Percentiles rank a stretch among this genome's conserved stretches.
These are phyloP conservation scores for Sebastes trivittatus DNA, from an alignment of 2,797 vertebrate species.

Conservation along the genomic window DNA sequence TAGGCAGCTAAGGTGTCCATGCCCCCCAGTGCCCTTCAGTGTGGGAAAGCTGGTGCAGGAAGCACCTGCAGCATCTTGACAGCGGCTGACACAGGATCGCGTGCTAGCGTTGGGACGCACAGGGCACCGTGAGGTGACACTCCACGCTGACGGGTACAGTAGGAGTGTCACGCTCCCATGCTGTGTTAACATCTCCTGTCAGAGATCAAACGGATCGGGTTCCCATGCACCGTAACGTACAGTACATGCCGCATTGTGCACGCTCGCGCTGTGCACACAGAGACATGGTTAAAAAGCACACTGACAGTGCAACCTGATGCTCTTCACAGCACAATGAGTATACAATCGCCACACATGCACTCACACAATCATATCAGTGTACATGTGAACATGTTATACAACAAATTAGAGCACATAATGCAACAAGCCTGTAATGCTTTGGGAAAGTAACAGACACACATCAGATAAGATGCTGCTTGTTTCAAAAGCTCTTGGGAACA, in stretches of 20 bases:
- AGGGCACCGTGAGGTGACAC: constrained; percentile 64
- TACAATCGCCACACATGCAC: constrained; percentile 39
- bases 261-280: constrained; percentile 10
- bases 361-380: constrained; percentile 40
- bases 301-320: constrained; percentile 34
- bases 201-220: constrained; percentile 63
- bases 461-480: constrained; percentile 17
- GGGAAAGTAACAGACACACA: constrained; percentile 8
- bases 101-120: constrained; percentile 68
- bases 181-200: constrained; percentile 47
- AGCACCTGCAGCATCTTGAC: constrained; percentile 78
- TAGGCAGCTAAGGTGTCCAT: constrained; percentile 82
- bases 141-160: constrained; percentile 44
- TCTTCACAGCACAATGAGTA: constrained; percentile 20
- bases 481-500: constrained; percentile 20
- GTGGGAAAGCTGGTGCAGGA: constrained; percentile 77
- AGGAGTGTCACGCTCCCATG: constrained; percentile 56
- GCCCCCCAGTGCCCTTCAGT: constrained; percentile 81
- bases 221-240: constrained; percentile 26
- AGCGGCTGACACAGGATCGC: constrained; percentile 70
- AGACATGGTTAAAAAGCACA: constrained; percentile 4
- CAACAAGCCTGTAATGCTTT: constrained; percentile 16
- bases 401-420: constrained; percentile 51
- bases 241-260: constrained; percentile 26
- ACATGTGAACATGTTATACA: constrained; percentile 34